A percentile compares a stretch with the other conserved stretches of the same genome.
phyloP scores from a whole-genome alignment of 2,113 vertebrate species.

The Caranx melampygus region DNA sequence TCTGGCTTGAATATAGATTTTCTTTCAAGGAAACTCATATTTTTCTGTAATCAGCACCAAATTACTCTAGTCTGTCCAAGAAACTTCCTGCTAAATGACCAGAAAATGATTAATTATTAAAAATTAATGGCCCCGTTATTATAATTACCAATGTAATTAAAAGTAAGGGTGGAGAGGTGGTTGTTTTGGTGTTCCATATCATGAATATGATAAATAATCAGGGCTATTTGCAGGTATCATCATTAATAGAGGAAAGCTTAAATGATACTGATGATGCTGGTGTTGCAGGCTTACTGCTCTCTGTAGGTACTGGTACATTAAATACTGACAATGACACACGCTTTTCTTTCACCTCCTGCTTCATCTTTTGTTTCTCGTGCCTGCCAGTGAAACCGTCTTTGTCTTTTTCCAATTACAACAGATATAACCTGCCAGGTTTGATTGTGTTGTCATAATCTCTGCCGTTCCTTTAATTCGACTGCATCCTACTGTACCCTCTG shows the following conservation, averaged over 20 bases:
- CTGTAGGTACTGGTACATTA: not conserved
- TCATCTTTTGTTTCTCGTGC: conserved; percentile 30
- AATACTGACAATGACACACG: conserved; percentile 14
- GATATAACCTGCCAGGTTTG: conserved; percentile 59
- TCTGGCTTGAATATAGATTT: not conserved
- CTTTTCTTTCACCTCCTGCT: conserved; percentile 33
- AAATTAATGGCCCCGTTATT: not conserved
- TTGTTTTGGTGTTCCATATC: not conserved
- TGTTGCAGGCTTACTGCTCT: not conserved
- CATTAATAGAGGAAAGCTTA: not conserved
- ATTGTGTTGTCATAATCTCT: conserved; percentile 63
- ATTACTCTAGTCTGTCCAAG: not conserved
- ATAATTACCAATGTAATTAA: not conserved
- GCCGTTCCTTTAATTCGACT: conserved; percentile 26
- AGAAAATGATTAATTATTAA: not conserved
- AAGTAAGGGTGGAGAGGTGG: not conserved
- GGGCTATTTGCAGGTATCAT: not conserved
- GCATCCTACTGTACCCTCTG: conserved; percentile 62
- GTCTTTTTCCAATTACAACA: conserved; percentile 62
- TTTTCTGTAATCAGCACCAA: not conserved
- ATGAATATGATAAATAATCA: not conserved
- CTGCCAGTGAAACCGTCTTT: conserved; percentile 25
- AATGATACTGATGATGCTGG: not conserved
- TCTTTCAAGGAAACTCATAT: not conserved
- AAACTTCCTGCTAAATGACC: not conserved